Evolutionary conservation across 2,113 vertebrate genomes (phyloP).

Genomic region (Gracilinanus agilis): DNA sequence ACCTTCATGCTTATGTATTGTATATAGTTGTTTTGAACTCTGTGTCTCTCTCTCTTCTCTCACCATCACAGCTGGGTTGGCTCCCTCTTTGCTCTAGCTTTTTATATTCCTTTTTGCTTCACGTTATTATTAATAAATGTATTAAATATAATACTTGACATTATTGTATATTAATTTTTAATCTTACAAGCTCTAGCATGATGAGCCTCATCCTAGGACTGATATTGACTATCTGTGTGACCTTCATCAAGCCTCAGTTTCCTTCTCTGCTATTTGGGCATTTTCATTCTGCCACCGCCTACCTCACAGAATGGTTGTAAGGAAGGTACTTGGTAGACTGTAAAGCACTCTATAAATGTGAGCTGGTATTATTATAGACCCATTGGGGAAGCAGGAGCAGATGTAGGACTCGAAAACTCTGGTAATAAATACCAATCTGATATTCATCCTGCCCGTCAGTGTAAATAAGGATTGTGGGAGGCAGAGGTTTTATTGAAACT

Average conservation of each 20-base stretch:
- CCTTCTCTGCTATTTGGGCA: not conserved
- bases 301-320: not conserved
- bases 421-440: slow-evolving; percentile 24
- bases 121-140: no score
- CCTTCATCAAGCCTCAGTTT: not conserved
- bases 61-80: no score
- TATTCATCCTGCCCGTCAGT: slow-evolving; percentile 21
- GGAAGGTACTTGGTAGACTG: not conserved
- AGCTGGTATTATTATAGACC: not conserved
- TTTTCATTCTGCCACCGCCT: not conserved
- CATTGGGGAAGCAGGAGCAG: rapidly evolving
- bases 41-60: no score
- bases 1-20: no score
- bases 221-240: not conserved
- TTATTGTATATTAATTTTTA: no score
- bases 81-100: no score
- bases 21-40: no score
- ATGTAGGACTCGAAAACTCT: not conserved
- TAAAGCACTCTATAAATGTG: not conserved
- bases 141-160: no score
- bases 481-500: rapidly evolving
- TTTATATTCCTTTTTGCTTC: no score
- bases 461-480: not conserved
- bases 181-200: no score
- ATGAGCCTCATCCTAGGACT: not conserved